Evolutionary conservation across 2,797 vertebrate species (phyloP), one percentile per base, ranked within the genome.

Genomic region (Martes flavigula): DNA sequence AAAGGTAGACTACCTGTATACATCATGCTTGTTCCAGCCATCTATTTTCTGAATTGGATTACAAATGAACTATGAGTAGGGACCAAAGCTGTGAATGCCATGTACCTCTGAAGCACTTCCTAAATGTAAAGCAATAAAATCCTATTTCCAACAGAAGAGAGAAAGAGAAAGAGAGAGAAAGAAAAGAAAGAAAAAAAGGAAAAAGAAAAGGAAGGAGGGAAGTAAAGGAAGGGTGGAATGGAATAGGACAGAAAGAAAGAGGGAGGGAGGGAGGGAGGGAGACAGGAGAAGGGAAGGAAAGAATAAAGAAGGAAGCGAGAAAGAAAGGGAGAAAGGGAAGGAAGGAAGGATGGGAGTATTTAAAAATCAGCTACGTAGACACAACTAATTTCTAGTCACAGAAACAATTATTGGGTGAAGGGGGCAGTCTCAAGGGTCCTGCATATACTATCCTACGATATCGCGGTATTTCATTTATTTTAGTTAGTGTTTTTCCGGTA

Each of bases 391-490:
- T 91, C 58, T 87, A 79, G 64, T 66, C 62, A 87, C 17, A 78
- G 38, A 96, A 91, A 77, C 5, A 51, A 60, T 82, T 90, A 66
- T 30, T 88, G 54, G 12, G 12, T 72, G 35, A 95, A 75, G 20
- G 27, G 12, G 0, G 25, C 14, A 75, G 30, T 62, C 27, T 91
- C 81, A 90, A 85, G 27, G 66, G 35, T 75, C 25, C 21, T 78
- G 18, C 30, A 88, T 51, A 43, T 10, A 86, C 32, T 75, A 83
- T 77, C n/a, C 72, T 91, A 88, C 94, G 90, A 72, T 87, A 40
- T 46, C 17, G 86, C 46, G 54, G 78, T 15, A 85, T 90, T 93
- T 96, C 62, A 72, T 89, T 97, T 90, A 94, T 91, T 91, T 96
- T 60, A 54, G 60, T 75, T 66, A 87, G 40, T 32, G 13, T 56